Conservation (phyloP, 1,140 invertebrate species). For the Calosoma granatense region DNA sequence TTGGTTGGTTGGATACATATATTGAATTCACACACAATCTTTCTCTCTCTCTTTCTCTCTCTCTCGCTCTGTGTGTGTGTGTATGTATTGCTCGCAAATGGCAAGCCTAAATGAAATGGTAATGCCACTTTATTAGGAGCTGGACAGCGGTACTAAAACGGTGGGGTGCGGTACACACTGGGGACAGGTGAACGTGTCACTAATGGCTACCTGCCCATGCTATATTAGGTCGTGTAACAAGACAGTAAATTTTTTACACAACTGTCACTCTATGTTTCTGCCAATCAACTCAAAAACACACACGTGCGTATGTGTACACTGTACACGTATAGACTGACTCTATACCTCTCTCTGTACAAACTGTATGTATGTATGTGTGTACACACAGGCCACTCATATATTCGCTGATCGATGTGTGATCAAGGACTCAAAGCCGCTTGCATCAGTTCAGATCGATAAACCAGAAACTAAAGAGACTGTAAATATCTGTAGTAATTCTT, state of each 20-base stretch:
- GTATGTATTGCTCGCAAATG: not conserved
- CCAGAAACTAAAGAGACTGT: not conserved
- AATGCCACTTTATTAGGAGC: constrained; percentile 5
- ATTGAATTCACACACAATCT: constrained; percentile 7
- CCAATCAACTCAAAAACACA: not conserved
- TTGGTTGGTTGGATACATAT: no score
- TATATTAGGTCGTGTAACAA: constrained; percentile 3
- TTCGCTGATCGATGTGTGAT: not conserved
- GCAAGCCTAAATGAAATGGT: constrained; percentile 4
- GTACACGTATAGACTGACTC: no score
- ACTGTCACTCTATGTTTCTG: not conserved
- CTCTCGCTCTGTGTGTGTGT: no score
- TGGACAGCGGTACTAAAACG: not conserved
- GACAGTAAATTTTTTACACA: not conserved
- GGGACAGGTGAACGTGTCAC: constrained; percentile 5
- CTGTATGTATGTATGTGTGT: no score
- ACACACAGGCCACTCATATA: no score
- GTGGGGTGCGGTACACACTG: not conserved
- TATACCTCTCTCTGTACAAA: not conserved
- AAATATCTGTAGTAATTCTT: not conserved
- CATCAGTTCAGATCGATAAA: no score
- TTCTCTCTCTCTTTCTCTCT: no score
- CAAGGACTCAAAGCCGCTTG: not conserved
- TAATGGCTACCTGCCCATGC: not conserved
- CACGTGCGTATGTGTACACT: not conserved